Evolutionary conservation across 35 echinoderm and acorn worm genomes (phyloP), one percentile per base, ranked within the genome.

Genomic region (Eucidaris tribuloides): DNA sequence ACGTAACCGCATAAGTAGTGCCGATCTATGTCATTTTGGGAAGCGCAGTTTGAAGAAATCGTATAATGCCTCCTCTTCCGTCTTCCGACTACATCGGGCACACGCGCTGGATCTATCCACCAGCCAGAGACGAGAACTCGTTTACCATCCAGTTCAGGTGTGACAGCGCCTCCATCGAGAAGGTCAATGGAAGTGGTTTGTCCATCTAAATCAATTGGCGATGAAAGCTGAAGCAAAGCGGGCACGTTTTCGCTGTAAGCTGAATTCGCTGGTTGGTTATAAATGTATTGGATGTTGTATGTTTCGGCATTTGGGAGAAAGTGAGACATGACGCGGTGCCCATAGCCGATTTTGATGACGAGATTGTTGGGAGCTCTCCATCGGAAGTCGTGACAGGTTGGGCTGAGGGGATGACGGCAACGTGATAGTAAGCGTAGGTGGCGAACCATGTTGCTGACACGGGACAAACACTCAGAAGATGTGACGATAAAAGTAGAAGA

Each of bases 71-170:
- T 33, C 44, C 68, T 33, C 68, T 74, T 74, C 41, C 44, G 68
- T 36, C 68, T 13, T 44, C 68, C 68, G 15, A 20, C 68, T 9
- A 74, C 68, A 3, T 74, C 68, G 15, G 68, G 34, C 11, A n/a
- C 23, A 22, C 13, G 24, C 37, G 34, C 24, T 14, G 9, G 34
- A 4, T 41, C 41, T 25, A 25, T 74, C 68, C 68, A 74, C 68
- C 68, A 74, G n/a, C 68, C 68, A 7, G 68, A 41, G 9, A 40
- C 68, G 5, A 74, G 68, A 40, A 74, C 68, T 15, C 68, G 68
- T 22, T 74, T 74, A 22, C 68, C 68, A 20, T n/a, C 40, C 34
- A 44, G 68, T 1, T 74, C 0, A 17, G 22, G 35, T 9, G 37
- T 42, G 13, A 40, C 2, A 7, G 41, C 22, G 15, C 4, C 20